A percentile compares a stretch with the other conserved stretches of the same genome.
Evolutionary conservation across 1,140 invertebrate genomes (phyloP).

Genomic region (Panonychus citri): DNA sequence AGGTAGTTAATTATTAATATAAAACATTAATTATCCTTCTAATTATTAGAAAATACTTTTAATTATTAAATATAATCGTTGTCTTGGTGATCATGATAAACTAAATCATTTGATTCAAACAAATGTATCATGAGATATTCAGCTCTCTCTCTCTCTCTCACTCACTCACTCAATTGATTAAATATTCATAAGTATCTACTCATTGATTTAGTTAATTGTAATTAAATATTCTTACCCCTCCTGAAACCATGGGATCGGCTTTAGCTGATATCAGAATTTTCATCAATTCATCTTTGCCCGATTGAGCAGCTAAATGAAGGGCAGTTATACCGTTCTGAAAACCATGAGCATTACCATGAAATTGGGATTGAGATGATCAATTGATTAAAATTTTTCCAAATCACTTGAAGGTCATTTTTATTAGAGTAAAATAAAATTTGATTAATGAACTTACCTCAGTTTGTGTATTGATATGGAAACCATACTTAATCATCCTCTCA

Average conservation of each 20-base stretch:
- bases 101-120: too few relatives aligned
- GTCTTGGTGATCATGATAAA: too few relatives aligned
- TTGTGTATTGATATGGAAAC: background rate
- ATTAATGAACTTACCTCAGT: background rate
- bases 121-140: too few relatives aligned
- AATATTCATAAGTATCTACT: background rate
- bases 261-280: slow-evolving; percentile 63
- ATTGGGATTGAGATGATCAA: background rate
- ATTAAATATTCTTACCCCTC: slow-evolving; percentile 46
- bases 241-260: slow-evolving; percentile 69
- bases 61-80: too few relatives aligned
- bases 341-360: too few relatives aligned
- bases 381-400: too few relatives aligned
- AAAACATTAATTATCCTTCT: too few relatives aligned
- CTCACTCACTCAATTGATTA: too few relatives aligned
- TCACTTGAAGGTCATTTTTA: too few relatives aligned
- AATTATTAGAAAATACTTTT: too few relatives aligned
- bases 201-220: background rate
- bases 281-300: slow-evolving; percentile 80
- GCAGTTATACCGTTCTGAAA: slow-evolving; percentile 72
- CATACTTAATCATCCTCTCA: background rate
- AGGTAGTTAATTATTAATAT: too few relatives aligned
- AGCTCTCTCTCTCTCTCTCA: too few relatives aligned
- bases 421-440: background rate
- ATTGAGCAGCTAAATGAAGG: slow-evolving; percentile 72